Base-by-base conservation (phyloP, 1,140 invertebrate species). In the Rhynchophorus ferrugineus region DNA sequence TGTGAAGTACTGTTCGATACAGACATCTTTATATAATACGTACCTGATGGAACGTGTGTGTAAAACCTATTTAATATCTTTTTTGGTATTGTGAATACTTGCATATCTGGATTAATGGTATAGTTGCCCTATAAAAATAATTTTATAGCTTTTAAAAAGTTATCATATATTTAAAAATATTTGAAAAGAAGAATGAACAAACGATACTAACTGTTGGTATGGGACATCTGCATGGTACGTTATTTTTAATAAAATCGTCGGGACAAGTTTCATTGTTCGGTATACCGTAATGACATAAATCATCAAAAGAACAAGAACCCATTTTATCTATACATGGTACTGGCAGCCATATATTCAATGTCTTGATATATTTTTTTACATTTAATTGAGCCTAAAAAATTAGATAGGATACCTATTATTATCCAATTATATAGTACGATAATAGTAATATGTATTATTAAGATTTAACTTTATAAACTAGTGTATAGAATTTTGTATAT, bases 221-320 rank as follows among this genome's bases (percentile, higher is more conserved):
- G 0, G 59, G 59, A 43, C 59, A 61, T 48, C 59, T 41, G 34
- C 59, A 61, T n/a, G 59, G 59, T 14, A 61, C 45, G 34, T 49
- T 49, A 41, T 58, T 53, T 38, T 45, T 42, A 3, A 50, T 16
- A 20, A 59, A 61, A 16, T 22, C 36, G 3, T 34, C 8, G 5
- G 59, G 56, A 38, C 59, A 61, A 6, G 29, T 22, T 51, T 56
- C 8, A 34, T 56, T 18, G 29, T 16, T 13, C 2, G 59, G 49
- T 45, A 34, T 48, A 22, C 56, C 54, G 21, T 49, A 58, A n/a
- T 41, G 21, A 43, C 59, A 61, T 19, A 61, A 45, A 43, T 61
- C 57, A 2, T 37, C 14, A 20, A 50, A 61, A 36, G 41, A 54
- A 21, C 59, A 61, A 0, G 59, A 58, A 1, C 59, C 59, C 11